Base-by-base conservation (phyloP, 2,797 vertebrate genomes). In the Acanthis flammea region DNA sequence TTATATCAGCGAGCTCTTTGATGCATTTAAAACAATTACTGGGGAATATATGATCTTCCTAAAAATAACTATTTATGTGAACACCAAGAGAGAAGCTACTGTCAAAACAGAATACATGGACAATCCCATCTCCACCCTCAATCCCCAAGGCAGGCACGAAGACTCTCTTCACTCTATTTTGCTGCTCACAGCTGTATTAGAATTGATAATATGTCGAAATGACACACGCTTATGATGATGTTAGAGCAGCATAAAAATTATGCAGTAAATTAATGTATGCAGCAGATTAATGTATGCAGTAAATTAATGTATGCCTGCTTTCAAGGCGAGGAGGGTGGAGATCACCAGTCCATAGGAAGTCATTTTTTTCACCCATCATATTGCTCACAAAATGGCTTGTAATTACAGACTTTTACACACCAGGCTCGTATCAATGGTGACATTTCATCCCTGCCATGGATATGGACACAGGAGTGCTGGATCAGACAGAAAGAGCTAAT, bases 11-110 rank as follows among this genome's bases (percentile, higher is more conserved):
- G 5, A 84, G 71, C 86, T 92, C 94, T 95, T 88, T 94, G 95
- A 96, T 88, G 87, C 91, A 86, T 82, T 94, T 90, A 88, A 94
- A 96, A 97, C 95, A 96, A 96, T 96, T 96, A 96, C 88, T 73
- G 70, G 63, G 94, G 87, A 92, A 96, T 94, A 94, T 82, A 94
- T 33, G 91, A 86, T 92, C 88, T 79, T 74, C 86, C 95, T 97
- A 96, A 96, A 97, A 96, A 96, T 94, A 97, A 82, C 90, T 90
- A 75, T 88, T 88, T 94, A 92, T 2, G 7, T 65, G 90, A 95
- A 94, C 65, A 88, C 73, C 85, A 44, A 57, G 73, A 89, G 76
- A 90, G 82, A 84, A 96, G 76, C 91, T 94, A 86, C 94, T 84
- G 62, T 90, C 70, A 90, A 80, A 88, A 79, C 33, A 58, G 50